phyloP scores from a whole-genome alignment of 2,888 invertebrate species.

The Corbicula japonica region DNA sequence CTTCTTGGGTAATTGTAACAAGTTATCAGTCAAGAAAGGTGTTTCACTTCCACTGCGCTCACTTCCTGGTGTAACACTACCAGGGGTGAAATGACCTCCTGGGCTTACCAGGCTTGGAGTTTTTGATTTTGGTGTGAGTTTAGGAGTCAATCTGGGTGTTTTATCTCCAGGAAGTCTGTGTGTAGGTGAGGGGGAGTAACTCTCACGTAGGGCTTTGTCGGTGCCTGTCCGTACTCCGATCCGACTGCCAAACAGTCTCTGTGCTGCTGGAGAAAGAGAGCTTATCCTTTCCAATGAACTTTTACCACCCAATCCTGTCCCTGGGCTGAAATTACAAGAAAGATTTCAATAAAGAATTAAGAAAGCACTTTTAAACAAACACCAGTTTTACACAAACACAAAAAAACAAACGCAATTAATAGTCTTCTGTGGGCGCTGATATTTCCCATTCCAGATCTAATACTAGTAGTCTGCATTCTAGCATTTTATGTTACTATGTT shows the following conservation, averaged over 20 bases:
- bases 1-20: constrained; percentile 90
- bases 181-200: constrained; percentile 88
- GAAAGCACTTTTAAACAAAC: too few species aligned
- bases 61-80: constrained; percentile 69
- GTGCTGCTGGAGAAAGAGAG: constrained; percentile 98
- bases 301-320: constrained; percentile 76
- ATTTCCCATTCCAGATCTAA: too few species aligned
- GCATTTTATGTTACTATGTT: too few species aligned
- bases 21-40: constrained; percentile 92
- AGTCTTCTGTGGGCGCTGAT: too few species aligned
- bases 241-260: constrained; percentile 92
- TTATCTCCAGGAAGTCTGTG: constrained; percentile 81
- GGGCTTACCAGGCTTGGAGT: constrained; percentile 58
- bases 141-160: constrained; percentile 77
- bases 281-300: constrained; percentile 92
- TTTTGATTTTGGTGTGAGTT: constrained; percentile 68
- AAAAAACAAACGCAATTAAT: too few species aligned
- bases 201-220: constrained; percentile 88
- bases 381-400: too few species aligned
- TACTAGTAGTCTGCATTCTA: too few species aligned
- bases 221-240: constrained; percentile 88
- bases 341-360: too few species aligned
- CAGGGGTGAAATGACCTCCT: constrained; percentile 51
- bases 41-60: constrained; percentile 86
- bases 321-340: constrained; percentile 76